Percentiles rank a stretch among this genome's conserved stretches.
Conservation (phyloP, 2,797 vertebrate species). For the Oceanodroma leucorhoa region DNA sequence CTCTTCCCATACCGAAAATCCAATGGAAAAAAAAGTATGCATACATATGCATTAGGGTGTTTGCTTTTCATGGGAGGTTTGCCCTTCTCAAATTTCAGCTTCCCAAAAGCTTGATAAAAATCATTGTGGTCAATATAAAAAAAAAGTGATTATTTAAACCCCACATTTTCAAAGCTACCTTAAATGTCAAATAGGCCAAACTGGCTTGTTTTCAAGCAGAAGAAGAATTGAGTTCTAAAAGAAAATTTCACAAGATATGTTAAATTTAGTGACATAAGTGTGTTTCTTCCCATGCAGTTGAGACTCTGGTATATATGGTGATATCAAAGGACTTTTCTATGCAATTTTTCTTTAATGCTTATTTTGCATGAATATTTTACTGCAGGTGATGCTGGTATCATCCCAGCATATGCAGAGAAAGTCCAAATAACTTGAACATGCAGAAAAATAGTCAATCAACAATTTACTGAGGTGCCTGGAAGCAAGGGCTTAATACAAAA, state of each 20-base stretch:
- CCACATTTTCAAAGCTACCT: neutral
- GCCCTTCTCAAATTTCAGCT: neutral
- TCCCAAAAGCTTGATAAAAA: neutral
- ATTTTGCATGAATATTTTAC: neutral
- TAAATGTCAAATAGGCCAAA: neutral
- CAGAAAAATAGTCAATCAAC: neutral
- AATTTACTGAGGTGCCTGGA: neutral
- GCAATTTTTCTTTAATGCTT: neutral
- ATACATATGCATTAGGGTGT: neutral
- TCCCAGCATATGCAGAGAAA: neutral
- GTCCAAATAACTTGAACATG: neutral
- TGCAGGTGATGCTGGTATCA: neutral
- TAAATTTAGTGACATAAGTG: neutral
- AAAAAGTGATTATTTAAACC: neutral
- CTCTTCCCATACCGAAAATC: neutral
- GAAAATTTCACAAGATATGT: neutral
- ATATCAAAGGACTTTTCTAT: neutral
- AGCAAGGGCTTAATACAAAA: neutral
- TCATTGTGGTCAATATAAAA: neutral
- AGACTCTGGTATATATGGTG: neutral
- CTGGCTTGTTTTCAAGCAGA: neutral
- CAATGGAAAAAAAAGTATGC: neutral
- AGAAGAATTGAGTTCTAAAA: neutral
- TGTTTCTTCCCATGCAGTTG: neutral
- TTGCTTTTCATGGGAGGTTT: neutral